Evolutionary conservation across 2,113 vertebrate genomes (phyloP).

Genomic region (Brachirus orientalis): DNA sequence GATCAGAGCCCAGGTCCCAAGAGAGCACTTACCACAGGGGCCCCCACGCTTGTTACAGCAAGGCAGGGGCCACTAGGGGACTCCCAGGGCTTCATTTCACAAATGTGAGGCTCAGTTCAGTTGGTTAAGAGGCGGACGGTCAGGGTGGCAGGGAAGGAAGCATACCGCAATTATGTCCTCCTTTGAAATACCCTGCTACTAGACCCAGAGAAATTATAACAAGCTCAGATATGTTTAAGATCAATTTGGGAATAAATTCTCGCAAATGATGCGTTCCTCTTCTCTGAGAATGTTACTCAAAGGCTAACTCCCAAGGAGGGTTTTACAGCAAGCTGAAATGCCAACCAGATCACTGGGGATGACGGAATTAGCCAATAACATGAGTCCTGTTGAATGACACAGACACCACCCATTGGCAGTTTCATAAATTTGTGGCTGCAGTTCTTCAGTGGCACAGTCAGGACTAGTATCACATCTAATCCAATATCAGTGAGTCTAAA

Average conservation of each 20-base stretch:
- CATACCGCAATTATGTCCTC: slow-evolving; percentile 64
- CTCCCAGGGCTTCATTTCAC: slow-evolving; percentile 75
- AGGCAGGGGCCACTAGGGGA: slow-evolving; percentile 77
- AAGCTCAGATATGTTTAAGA: slow-evolving; percentile 72
- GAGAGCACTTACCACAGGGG: slow-evolving; percentile 79
- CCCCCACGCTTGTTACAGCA: slow-evolving; percentile 79
- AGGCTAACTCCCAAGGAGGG: slow-evolving; percentile 53
- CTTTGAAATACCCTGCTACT: slow-evolving; percentile 50
- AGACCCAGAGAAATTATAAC: slow-evolving; percentile 62
- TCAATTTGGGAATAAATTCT: slow-evolving; percentile 74
- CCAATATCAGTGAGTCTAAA: slow-evolving; percentile 63
- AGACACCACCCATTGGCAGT: slow-evolving; percentile 64
- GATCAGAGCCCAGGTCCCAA: slow-evolving; percentile 68
- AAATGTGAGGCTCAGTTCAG: slow-evolving; percentile 73
- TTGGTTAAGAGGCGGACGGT: slow-evolving; percentile 71
- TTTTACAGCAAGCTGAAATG: slow-evolving; percentile 50
- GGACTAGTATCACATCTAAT: slow-evolving; percentile 60
- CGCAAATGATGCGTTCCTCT: slow-evolving; percentile 51
- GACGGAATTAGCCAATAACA: slow-evolving; percentile 66
- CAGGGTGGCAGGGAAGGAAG: slow-evolving; percentile 58
- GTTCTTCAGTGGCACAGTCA: slow-evolving; percentile 49
- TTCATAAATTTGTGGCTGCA: slow-evolving; percentile 53
- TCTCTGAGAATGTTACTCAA: slow-evolving; percentile 66
- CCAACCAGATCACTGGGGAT: slow-evolving; percentile 60
- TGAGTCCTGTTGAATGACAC: slow-evolving; percentile 69